Conservation (phyloP, 2,797 vertebrate species). For the Lacerta viridis region DNA sequence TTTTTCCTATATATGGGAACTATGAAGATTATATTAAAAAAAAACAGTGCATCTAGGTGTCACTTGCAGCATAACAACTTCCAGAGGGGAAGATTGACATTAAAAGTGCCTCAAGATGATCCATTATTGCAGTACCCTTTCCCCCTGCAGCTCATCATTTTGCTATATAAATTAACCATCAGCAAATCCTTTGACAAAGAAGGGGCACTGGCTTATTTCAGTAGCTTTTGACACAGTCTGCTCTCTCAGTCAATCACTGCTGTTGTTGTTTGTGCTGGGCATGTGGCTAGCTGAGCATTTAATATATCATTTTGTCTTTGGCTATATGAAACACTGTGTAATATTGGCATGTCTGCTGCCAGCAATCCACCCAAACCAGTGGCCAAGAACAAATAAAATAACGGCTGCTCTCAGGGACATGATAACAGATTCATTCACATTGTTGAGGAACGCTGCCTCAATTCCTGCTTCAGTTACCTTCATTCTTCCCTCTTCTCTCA, state of each 20-base stretch:
- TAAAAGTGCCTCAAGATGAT: background rate
- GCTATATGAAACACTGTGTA: rapidly evolving
- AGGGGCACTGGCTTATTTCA: conserved; percentile 3
- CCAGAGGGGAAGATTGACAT: background rate
- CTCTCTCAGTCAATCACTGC: conserved; percentile 3
- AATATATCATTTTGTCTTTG: conserved; percentile 23
- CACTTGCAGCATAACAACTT: background rate
- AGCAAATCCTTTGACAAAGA: conserved; percentile 24
- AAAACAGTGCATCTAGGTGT: background rate
- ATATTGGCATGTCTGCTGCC: background rate
- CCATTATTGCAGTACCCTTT: conserved; percentile 19
- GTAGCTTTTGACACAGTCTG: conserved; percentile 11
- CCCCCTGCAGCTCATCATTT: conserved; percentile 28
- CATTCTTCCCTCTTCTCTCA: background rate
- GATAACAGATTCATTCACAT: background rate
- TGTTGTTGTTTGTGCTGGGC: conserved; percentile 8
- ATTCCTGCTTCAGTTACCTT: conserved; percentile 1
- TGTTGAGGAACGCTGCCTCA: background rate
- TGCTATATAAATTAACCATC: conserved; percentile 16
- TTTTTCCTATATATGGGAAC: background rate
- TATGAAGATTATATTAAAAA: background rate
- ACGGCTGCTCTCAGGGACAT: background rate
- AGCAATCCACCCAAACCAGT: background rate
- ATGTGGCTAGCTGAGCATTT: background rate
- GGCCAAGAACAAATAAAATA: conserved; percentile 26